A percentile compares a stretch with the other conserved stretches of the same genome.
Evolutionary conservation across 37 sponge, comb jelly and placozoan genomes (phyloP).

Genomic region (Halichondria panicea): DNA sequence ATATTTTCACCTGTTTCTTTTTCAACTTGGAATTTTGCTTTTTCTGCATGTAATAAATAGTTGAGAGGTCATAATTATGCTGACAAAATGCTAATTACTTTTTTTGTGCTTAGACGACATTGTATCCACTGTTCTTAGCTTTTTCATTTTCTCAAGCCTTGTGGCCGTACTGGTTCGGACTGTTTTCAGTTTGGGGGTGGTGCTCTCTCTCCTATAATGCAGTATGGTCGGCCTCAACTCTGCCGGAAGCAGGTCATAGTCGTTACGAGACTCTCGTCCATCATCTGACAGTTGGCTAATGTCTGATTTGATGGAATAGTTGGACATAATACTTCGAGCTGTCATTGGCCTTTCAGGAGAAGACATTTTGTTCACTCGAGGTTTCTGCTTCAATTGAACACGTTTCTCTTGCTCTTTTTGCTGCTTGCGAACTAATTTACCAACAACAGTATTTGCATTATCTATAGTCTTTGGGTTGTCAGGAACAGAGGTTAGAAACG

Average conservation of each 20-base stretch:
- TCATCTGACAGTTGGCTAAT: constrained; percentile 9
- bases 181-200: constrained; percentile 1
- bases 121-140: neutral
- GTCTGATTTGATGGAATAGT: constrained; percentile 59
- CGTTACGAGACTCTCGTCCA: constrained; percentile 26
- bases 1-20: too few relatives aligned
- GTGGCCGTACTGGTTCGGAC: constrained; percentile 19
- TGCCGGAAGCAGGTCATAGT: constrained; percentile 64
- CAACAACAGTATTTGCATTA: neutral
- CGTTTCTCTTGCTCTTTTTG: constrained; percentile 3
- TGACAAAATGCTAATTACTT: too few relatives aligned
- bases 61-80: too few relatives aligned
- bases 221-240: constrained; percentile 66
- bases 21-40: too few relatives aligned
- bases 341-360: constrained; percentile 44
- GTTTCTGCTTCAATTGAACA: neutral
- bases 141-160: constrained; percentile 54
- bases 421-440: constrained; percentile 1
- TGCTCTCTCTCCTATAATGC: constrained; percentile 53
- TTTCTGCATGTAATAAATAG: too few relatives aligned
- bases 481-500: constrained; percentile 48
- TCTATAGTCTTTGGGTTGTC: constrained; percentile 13
- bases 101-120: too few relatives aligned
- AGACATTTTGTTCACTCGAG: neutral
- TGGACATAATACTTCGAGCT: constrained; percentile 41